Evolutionary conservation across 2,113 vertebrate species (phyloP).

Genomic region (Clinocottus analis): DNA sequence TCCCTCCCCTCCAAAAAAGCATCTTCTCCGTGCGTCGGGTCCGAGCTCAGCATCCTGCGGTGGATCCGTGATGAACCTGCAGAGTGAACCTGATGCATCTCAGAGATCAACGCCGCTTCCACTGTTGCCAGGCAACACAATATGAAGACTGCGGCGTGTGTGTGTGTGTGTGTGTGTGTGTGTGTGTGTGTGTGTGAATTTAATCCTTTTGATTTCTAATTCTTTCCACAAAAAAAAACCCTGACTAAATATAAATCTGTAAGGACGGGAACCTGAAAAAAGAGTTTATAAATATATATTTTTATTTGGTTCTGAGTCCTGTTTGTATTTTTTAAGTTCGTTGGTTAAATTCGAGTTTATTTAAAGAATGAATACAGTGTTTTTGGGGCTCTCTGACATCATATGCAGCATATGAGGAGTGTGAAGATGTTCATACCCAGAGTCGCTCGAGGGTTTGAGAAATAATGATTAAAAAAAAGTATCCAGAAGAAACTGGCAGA

Average conservation of each 20-base stretch:
- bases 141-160: not conserved
- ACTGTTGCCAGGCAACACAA: not conserved
- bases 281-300: not conserved
- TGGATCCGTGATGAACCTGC: too few species aligned
- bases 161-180: too few species aligned
- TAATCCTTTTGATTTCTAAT: not conserved
- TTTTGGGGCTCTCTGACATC: not conserved
- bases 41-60: too few species aligned
- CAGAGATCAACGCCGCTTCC: not conserved
- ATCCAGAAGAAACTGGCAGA: slow-evolving; percentile 35
- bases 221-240: not conserved
- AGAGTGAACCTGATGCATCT: not conserved
- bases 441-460: slow-evolving; percentile 13
- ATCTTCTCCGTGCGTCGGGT: too few species aligned
- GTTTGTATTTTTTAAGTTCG: not conserved
- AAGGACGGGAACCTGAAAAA: not conserved
- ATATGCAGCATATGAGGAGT: not conserved
- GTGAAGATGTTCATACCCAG: slow-evolving; percentile 2
- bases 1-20: too few species aligned
- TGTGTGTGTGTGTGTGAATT: not conserved
- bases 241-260: not conserved
- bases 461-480: not conserved
- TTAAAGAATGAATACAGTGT: too few species aligned
- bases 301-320: not conserved
- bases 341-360: not conserved